Evolutionary conservation across 2,113 vertebrate species (phyloP).

Genomic region (Mellivora capensis): DNA sequence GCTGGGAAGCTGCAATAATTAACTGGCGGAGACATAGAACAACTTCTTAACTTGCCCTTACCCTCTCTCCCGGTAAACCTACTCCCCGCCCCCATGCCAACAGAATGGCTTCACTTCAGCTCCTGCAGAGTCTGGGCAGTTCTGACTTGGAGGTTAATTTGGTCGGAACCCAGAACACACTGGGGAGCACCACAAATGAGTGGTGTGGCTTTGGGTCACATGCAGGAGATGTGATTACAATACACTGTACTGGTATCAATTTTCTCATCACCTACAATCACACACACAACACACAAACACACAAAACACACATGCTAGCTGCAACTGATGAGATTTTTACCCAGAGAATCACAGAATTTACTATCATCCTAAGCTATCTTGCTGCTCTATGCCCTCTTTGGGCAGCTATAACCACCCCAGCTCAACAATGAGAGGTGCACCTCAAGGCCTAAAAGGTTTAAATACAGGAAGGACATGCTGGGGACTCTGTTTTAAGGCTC

Average conservation of each 20-base stretch:
- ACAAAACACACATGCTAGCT: constrained; percentile 1
- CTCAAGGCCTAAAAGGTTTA: background rate
- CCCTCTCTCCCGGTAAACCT: background rate
- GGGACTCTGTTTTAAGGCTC: background rate
- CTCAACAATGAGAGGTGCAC: background rate
- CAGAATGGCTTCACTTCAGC: background rate
- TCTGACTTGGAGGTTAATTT: constrained; percentile 34
- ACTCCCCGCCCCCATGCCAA: background rate
- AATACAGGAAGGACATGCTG: background rate
- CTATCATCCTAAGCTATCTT: background rate
- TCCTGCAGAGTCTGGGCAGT: background rate
- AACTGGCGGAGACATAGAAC: background rate
- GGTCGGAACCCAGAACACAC: constrained; percentile 4
- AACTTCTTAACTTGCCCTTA: constrained; percentile 22
- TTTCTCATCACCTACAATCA: background rate
- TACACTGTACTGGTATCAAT: background rate
- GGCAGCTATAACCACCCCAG: background rate
- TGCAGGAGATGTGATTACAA: background rate
- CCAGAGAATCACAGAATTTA: background rate
- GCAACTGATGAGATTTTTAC: background rate
- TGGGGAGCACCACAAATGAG: background rate
- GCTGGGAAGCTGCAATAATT: constrained; percentile 25
- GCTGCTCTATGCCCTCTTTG: background rate
- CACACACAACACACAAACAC: background rate
- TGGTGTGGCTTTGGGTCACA: constrained; percentile 13